A percentile compares a stretch with the other conserved stretches of the same genome.
These are phyloP conservation scores for Atopsyche davidsoni DNA, from an alignment of 1,140 invertebrate genomes.

Conservation along the genomic window DNA sequence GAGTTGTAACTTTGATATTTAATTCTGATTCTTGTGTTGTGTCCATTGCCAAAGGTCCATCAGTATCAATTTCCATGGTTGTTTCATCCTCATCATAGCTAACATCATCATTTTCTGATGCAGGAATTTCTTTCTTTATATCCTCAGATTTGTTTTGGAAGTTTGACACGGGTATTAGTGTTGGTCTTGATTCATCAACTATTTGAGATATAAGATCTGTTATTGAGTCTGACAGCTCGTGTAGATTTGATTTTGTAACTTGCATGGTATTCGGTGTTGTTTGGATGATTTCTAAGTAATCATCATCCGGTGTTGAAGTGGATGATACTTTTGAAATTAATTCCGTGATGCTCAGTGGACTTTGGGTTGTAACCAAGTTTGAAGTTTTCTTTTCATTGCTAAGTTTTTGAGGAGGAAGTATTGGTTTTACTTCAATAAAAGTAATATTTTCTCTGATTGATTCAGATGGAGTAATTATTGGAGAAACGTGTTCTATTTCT, in stretches of 20 bases:
- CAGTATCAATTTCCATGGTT: too few species aligned
- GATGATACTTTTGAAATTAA: constrained; percentile 1
- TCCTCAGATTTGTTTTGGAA: too few species aligned
- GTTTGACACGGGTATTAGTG: constrained; percentile 9
- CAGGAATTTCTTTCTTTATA: too few species aligned
- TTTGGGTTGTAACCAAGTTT: constrained; percentile 2
- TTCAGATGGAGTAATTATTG: background rate
- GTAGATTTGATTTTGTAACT: constrained; percentile 15
- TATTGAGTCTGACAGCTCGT: constrained; percentile 24
- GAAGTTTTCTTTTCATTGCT: constrained; percentile 3
- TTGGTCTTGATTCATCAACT: constrained; percentile 16
- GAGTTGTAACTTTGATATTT: too few species aligned
- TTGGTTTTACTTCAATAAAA: constrained; percentile 13
- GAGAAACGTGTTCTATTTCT: background rate
- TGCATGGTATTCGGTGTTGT: constrained; percentile 6
- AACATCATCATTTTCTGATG: too few species aligned
- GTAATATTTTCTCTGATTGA: background rate
- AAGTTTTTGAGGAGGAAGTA: background rate
- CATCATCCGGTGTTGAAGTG: constrained; percentile 10
- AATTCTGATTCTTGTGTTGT: too few species aligned
- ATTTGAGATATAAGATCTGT: constrained; percentile 28
- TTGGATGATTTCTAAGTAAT: constrained; percentile 16
- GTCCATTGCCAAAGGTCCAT: too few species aligned
- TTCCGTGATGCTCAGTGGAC: constrained; percentile 3
- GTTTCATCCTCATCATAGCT: too few species aligned